Conservation (phyloP, 2,888 invertebrate species). For the Polietes domitor region DNA sequence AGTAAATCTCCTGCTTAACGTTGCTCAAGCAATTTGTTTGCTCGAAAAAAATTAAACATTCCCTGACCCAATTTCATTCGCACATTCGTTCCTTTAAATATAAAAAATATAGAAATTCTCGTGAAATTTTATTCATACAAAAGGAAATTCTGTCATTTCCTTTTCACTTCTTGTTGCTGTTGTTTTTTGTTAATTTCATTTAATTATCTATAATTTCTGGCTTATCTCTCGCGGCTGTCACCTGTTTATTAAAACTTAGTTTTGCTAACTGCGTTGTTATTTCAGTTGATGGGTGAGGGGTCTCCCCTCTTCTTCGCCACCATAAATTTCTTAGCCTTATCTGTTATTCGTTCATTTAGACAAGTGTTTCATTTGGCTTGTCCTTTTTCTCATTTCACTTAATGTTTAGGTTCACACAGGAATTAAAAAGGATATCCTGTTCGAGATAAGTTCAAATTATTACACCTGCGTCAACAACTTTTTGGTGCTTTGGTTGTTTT, state of each 20-base stretch:
- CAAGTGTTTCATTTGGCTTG: neutral
- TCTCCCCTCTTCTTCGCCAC: neutral
- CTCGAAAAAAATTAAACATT: no score
- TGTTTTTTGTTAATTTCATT: slow-evolving; percentile 12
- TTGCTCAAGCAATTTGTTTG: no score
- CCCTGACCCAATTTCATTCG: neutral
- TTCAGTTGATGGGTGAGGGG: no score
- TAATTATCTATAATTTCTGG: slow-evolving; percentile 15
- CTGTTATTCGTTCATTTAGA: neutral
- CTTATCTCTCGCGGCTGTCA: neutral
- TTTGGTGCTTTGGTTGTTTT: slow-evolving; percentile 1
- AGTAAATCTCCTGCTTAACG: no score
- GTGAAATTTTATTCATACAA: neutral
- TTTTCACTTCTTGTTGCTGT: neutral
- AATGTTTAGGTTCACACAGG: slow-evolving; percentile 37
- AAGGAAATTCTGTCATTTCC: neutral
- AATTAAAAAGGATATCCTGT: slow-evolving; percentile 59
- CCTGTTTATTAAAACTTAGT: slow-evolving; percentile 21
- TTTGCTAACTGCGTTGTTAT: neutral
- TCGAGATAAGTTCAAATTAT: slow-evolving; percentile 56
- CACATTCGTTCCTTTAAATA: no score
- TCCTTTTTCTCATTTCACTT: slow-evolving; percentile 20
- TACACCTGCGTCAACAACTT: slow-evolving; percentile 59
- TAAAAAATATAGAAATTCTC: neutral
- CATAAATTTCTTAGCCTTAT: slow-evolving; percentile 16